A percentile compares a stretch with the other conserved stretches of the same genome.
Conservation (phyloP, 2,888 invertebrate species). For the Scrobipalpa atriplicella region DNA sequence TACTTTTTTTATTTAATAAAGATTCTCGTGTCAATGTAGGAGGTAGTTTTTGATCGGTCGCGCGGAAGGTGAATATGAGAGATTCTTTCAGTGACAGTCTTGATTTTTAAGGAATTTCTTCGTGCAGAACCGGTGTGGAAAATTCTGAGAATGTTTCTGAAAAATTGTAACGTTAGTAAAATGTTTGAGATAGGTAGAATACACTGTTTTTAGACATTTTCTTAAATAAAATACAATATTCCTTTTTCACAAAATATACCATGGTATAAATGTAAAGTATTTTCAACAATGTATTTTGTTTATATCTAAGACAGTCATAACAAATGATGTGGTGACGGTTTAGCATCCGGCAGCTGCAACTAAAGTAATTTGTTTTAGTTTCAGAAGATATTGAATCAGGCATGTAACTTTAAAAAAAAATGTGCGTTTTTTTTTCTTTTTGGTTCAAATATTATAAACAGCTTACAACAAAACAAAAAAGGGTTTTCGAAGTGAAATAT, state of each 20-base stretch:
- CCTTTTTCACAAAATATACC: neutral
- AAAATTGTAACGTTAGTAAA: neutral
- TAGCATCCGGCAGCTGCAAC: no score
- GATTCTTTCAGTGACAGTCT: neutral
- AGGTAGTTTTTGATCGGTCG: conserved; percentile 47
- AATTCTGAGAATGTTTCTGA: neutral
- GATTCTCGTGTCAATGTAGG: conserved; percentile 64
- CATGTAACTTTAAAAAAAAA: no score
- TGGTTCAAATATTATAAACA: neutral
- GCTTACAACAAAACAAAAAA: neutral
- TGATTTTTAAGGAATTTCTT: conserved; percentile 11
- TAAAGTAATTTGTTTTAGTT: no score
- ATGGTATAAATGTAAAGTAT: no score
- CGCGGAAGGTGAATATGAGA: conserved; percentile 29
- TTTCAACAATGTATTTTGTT: no score
- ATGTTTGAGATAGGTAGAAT: neutral
- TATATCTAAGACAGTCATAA: no score
- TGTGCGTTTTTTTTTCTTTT: no score
- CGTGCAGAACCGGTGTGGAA: neutral
- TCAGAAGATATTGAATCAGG: no score
- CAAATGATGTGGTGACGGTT: no score
- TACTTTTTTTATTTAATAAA: conserved; percentile 29
- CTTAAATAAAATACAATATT: neutral
- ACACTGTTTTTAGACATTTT: neutral
- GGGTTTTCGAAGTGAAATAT: neutral